Evolutionary conservation across 2,113 vertebrate genomes (phyloP), one percentile per base, ranked within the genome.

Genomic region (Asarcornis scutulata): DNA sequence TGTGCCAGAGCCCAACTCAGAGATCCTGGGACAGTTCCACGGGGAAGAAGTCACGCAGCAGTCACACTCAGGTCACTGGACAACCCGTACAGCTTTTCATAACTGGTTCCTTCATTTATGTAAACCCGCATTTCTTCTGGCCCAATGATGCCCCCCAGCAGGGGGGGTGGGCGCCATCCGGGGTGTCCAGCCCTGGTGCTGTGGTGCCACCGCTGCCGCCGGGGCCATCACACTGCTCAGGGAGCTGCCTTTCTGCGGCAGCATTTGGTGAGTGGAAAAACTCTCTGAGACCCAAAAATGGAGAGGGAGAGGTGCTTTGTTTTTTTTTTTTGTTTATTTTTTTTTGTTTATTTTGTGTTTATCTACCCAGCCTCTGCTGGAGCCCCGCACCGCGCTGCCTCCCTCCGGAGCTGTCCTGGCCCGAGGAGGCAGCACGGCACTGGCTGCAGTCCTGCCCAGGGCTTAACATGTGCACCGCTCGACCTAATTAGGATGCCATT

Each of bases 101-200:
- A 8, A 4, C 15, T 26, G 13, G 5, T 14, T 60, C 18, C 17
- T 26, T 63, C 26, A 21, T 63, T 38, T 40, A n/a, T 18, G 46
- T 50, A 16, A 50, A 31, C 3, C 34, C 27, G 11, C 9, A 1
- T 11, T 21, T 32, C 17, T 62, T 22, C 31, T 17, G 82, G 55
- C 32, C 3, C 2, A 31, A 22, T 7, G 4, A 3, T 6, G 21
- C 7, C 75, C 29, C 8, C n/a, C 0, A 3, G 46, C 23, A 12
- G 0, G 0, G 64, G 1, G 11, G 5, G 2, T 11, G 6, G 25
- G 7, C 7, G 13, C 46, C 26, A 25, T 32, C 20, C 46, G 10
- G 46, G 20, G 46, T 11, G 17, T 22, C 4, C 46, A 48, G 20
- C 46, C 46, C 55, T 2, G 0, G 32, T 23, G 55, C 38, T 7